phyloP scores from a whole-genome alignment of 2,888 invertebrate species.

The Pristionchus arcanus region DNA sequence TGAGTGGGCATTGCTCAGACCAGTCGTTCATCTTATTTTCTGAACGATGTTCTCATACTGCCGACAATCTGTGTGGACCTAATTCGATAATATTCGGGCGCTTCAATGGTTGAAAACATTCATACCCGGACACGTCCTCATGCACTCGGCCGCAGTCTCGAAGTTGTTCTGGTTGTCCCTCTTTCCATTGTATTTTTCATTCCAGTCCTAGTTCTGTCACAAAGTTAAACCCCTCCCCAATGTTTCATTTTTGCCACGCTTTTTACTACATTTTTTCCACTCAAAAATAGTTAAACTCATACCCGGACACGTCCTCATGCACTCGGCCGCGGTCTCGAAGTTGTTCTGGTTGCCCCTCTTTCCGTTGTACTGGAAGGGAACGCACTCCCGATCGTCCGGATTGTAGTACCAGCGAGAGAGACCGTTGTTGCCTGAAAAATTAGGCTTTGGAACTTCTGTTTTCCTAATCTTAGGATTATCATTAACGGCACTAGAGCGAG shows the following conservation, averaged over 20 bases:
- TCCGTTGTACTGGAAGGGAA: conserved; percentile 79
- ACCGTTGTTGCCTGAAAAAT: conserved; percentile 54
- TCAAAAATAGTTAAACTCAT: background rate
- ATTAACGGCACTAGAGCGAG: no score
- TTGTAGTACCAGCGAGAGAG: conserved; percentile 77
- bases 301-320: conserved; percentile 79
- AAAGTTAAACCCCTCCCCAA: no score
- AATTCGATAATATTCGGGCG: no score
- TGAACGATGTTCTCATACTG: no score
- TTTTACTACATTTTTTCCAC: background rate
- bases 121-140: conserved; percentile 78
- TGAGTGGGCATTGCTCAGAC: no score
- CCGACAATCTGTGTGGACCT: no score
- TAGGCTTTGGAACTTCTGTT: no score
- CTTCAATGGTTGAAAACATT: no score
- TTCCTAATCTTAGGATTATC: no score
- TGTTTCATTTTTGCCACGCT: no score
- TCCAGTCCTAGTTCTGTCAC: no score
- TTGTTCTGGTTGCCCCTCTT: conserved; percentile 78
- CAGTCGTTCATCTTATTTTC: no score
- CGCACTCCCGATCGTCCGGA: conserved; percentile 77
- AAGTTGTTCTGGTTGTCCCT: conserved; percentile 79
- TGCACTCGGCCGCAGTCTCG: conserved; percentile 73
- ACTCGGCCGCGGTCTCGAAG: conserved; percentile 74
- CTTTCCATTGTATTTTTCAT: conserved; percentile 79